Conservation (phyloP, 2,888 invertebrate genomes). For the Agriopis marginaria region DNA sequence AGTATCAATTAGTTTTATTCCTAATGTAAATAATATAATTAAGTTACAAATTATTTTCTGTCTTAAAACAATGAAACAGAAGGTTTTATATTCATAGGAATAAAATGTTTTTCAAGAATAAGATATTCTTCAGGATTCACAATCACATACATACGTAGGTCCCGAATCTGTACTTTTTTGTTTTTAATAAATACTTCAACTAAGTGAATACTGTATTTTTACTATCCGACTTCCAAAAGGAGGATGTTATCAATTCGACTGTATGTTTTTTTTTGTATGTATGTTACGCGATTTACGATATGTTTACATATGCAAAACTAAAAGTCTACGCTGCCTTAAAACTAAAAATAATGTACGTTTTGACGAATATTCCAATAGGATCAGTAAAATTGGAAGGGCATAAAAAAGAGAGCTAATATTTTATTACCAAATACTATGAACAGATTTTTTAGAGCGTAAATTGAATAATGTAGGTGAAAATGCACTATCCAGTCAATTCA, state of each 20-base stretch:
- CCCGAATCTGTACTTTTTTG: background rate
- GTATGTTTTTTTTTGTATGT: no score
- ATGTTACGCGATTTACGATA: no score
- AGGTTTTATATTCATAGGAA: background rate
- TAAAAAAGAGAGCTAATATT: no score
- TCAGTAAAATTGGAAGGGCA: no score
- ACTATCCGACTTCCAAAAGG: no score
- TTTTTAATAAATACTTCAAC: conserved; percentile 2
- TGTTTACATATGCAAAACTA: no score
- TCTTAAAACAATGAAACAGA: background rate
- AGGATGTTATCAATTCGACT: no score
- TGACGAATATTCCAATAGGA: no score
- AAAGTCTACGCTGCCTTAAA: no score
- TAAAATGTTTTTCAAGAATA: background rate
- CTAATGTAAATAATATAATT: conserved; percentile 37
- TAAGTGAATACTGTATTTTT: background rate
- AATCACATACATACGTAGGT: background rate
- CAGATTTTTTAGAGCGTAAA: background rate
- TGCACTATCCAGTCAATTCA: conserved; percentile 56
- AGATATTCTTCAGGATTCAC: background rate
- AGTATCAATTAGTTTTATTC: conserved; percentile 33
- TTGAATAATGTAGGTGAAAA: conserved; percentile 53
- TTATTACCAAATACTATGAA: background rate
- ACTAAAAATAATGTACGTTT: no score
- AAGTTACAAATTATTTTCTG: conserved; percentile 8